Base-by-base conservation (phyloP, 2,888 invertebrate species). In the Nephrotoma flavescens region DNA sequence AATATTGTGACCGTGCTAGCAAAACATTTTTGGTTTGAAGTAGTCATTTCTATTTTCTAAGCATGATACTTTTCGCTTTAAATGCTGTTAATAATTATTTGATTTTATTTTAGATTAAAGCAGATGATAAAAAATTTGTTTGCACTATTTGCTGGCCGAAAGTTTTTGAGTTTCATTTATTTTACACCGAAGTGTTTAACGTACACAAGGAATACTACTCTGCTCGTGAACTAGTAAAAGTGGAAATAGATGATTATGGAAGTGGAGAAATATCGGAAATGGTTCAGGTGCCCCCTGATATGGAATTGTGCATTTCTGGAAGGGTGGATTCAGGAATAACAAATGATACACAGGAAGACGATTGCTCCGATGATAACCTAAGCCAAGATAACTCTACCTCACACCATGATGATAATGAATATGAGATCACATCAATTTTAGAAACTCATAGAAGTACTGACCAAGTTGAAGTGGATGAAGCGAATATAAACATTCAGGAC, bases 21-120 rank as follows among this genome's bases (percentile, higher is more conserved):
- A 87, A 57, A 86, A 86, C 86, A 87, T 84, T 87, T 87, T 47
- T 87, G 87, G 87, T 87, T 87, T 86, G 86, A 87, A 86, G 87
- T 87, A 85, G 5, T 6, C 6, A n/a, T 15, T 71, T n/a, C 0
- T 71, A 11, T 6, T 15, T 71, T n/a, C 0, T 71, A 11, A 71
- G n/a, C 0, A 71, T n/a, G n/a, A 15, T 71, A 6, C 7, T 3
- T 71, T 71, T 71, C 2, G 2, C 6, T 3, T n/a, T 71, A 57
- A 71, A 71, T 47, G 3, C 31, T 31, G 31, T 31, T 31, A 31
- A 31, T 5, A 71, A 4, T 0, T 71, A 12, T 71, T 31, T 31
- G 31, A 15, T 71, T 19, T 71, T 15, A 71, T 71, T 71, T 11
- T 19, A 71, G 71, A 19, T 71, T 15, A 71, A 71, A 11, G 71